These are phyloP conservation scores for Chrysodeixis includens DNA, from an alignment of 2,888 invertebrate genomes.

Conservation along the genomic window DNA sequence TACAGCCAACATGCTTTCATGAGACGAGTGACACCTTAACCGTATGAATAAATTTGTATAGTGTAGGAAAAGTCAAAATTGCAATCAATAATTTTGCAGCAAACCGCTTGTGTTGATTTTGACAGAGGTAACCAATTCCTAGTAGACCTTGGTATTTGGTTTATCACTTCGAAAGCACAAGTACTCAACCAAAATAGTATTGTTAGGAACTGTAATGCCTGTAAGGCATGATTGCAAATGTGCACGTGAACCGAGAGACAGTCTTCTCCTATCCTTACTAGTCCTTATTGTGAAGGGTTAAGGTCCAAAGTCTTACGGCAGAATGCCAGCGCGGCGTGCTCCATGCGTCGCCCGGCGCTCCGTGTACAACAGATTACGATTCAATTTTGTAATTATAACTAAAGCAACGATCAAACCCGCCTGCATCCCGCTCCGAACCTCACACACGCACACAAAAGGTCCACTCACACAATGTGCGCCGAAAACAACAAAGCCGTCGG, in stretches of 20 bases:
- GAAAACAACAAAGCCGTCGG: background rate
- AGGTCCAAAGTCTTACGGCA: slow-evolving; percentile 14
- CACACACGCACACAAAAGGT: slow-evolving; percentile 8
- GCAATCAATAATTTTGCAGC: too few species aligned
- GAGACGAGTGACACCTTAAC: too few species aligned
- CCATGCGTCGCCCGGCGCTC: slow-evolving; percentile 53
- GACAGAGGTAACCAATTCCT: too few species aligned
- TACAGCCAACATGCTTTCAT: too few species aligned
- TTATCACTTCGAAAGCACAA: too few species aligned
- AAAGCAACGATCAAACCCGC: slow-evolving; percentile 23
- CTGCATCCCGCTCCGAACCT: background rate
- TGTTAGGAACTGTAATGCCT: background rate
- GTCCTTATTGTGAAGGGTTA: slow-evolving; percentile 10
- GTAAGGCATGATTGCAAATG: background rate
- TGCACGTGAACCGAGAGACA: background rate
- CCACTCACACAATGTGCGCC: background rate
- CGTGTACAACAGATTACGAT: slow-evolving; percentile 58
- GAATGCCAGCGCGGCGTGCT: background rate
- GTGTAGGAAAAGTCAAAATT: too few species aligned
- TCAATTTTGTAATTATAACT: slow-evolving; percentile 63
- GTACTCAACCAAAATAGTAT: too few species aligned
- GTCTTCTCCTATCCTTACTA: background rate
- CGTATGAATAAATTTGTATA: too few species aligned
- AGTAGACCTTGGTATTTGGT: too few species aligned
- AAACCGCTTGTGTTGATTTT: too few species aligned